Conservation (phyloP, 1,140 invertebrate genomes). For the Brachionus rubens region DNA sequence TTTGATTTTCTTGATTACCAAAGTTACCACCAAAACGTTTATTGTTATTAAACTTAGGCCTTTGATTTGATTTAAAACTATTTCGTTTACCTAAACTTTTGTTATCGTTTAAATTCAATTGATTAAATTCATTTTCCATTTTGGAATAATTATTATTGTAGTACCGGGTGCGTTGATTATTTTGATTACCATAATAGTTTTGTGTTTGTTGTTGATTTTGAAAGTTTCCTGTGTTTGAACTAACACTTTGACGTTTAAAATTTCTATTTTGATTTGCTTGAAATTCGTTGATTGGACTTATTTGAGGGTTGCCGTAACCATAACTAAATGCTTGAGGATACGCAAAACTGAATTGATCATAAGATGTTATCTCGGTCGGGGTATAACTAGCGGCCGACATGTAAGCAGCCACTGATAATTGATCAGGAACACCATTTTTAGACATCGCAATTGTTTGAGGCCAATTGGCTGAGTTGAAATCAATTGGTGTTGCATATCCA, state of each 20-base stretch:
- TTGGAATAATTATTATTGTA: neutral
- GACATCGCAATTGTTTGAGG: slow-evolving; percentile 36
- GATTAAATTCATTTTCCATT: slow-evolving; percentile 23
- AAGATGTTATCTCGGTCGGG: neutral
- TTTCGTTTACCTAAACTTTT: neutral
- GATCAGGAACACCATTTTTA: slow-evolving; percentile 23
- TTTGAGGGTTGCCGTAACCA: slow-evolving; percentile 20
- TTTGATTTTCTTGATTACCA: neutral
- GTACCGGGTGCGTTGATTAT: neutral
- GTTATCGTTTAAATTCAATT: neutral
- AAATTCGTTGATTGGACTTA: slow-evolving; percentile 12
- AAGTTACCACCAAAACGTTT: slow-evolving; percentile 4
- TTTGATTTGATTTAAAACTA: neutral
- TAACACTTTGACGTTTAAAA: neutral
- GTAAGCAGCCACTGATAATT: slow-evolving; percentile 20
- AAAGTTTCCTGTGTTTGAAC: neutral
- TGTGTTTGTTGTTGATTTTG: neutral
- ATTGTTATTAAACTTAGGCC: neutral
- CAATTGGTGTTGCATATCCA: neutral
- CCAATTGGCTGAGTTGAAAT: slow-evolving; percentile 32
- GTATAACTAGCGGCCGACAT: neutral
- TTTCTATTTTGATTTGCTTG: slow-evolving; percentile 18
- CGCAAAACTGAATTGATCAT: slow-evolving; percentile 39
- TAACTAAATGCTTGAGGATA: slow-evolving; percentile 10
- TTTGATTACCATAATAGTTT: neutral